A percentile compares a stretch with the other conserved stretches of the same genome.
Evolutionary conservation across 2,797 vertebrate genomes (phyloP).

Genomic region (Xerus rutilus): DNA sequence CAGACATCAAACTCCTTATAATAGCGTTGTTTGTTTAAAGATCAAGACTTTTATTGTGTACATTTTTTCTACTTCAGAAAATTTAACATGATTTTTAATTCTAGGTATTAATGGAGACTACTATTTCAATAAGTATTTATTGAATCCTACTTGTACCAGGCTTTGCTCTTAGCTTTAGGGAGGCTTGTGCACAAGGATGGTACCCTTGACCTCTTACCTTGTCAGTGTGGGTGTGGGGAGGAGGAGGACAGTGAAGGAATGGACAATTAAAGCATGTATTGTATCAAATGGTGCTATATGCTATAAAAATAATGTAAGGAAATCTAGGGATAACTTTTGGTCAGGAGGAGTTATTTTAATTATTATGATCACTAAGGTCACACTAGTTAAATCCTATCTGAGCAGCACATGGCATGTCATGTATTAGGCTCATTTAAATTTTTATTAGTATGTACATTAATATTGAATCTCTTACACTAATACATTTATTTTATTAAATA

Average conservation of each 20-base stretch:
- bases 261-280: background rate
- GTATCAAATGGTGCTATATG: fast-evolving
- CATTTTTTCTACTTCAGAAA: background rate
- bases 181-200: background rate
- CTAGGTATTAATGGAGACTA: background rate
- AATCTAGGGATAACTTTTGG: background rate
- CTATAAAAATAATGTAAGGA: background rate
- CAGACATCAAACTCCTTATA: background rate
- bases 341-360: background rate
- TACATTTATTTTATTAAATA: background rate
- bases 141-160: background rate
- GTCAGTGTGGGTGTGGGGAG: background rate
- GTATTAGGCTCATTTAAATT: background rate
- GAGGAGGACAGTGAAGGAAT: too few relatives aligned
- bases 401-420: background rate
- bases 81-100: background rate
- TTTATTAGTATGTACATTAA: background rate
- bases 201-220: fast-evolving
- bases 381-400: background rate
- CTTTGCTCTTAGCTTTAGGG: background rate
- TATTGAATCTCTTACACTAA: background rate
- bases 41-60: background rate
- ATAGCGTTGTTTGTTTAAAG: background rate
- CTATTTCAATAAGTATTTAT: background rate
- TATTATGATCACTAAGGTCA: background rate